Evolutionary conservation across 2,113 vertebrate genomes (phyloP).

Genomic region (Oncorhynchus masou): DNA sequence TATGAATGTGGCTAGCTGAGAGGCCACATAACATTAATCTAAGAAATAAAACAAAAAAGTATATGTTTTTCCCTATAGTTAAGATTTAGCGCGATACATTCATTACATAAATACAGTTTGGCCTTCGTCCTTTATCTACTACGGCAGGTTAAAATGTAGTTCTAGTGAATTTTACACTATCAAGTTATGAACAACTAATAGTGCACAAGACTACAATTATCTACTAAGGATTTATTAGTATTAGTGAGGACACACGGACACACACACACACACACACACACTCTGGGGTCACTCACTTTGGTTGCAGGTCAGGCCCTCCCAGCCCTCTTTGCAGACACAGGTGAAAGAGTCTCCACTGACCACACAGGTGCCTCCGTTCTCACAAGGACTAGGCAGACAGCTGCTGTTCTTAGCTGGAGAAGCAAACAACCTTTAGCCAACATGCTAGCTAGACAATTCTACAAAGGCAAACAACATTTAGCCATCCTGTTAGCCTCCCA

Average conservation of each 20-base stretch:
- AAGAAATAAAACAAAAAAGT: too few species aligned
- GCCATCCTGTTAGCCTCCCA: not conserved
- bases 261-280: not conserved
- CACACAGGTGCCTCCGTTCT: conserved; percentile 86
- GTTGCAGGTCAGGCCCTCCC: conserved; percentile 84
- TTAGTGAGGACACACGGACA: not conserved
- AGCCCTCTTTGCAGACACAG: conserved; percentile 92
- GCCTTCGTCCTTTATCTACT: too few species aligned
- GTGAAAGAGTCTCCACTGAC: conserved; percentile 83
- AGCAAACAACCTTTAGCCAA: conserved; percentile 8
- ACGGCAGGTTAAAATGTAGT: too few species aligned
- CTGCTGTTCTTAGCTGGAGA: conserved; percentile 84
- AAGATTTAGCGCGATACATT: too few species aligned
- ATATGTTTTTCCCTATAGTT: too few species aligned
- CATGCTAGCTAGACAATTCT: not conserved
- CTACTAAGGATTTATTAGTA: too few species aligned
- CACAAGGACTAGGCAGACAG: conserved; percentile 85
- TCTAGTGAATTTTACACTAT: too few species aligned
- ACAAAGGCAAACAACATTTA: conserved; percentile 1
- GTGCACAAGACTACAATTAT: too few species aligned
- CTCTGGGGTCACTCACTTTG: conserved; percentile 76
- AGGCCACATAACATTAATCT: too few species aligned
- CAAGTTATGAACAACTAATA: too few species aligned
- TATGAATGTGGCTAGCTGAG: not conserved
- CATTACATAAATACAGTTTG: too few species aligned